phyloP scores from a whole-genome alignment of 2,797 vertebrate species.

The Neoniphon sammara region DNA sequence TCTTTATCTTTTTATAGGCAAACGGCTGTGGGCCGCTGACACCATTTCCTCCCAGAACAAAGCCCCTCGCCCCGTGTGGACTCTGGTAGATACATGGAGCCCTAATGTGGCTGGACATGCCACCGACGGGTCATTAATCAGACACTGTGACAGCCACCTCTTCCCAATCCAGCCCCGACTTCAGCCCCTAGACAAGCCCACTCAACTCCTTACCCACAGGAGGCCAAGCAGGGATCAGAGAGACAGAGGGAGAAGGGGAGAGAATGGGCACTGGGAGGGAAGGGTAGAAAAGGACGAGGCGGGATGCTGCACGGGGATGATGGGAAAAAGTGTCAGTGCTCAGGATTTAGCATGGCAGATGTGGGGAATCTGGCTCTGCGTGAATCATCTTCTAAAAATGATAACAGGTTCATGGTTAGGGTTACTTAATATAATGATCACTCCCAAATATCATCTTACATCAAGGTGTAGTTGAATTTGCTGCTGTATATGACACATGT shows the following conservation, averaged over 20 bases:
- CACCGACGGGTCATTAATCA: conserved; percentile 99
- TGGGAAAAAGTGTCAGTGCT: conserved; percentile 27
- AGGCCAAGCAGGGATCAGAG: conserved; percentile 74
- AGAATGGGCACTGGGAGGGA: conserved; percentile 63
- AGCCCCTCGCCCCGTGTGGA: conserved; percentile 94
- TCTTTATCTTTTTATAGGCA: conserved; percentile 99
- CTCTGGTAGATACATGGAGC: conserved; percentile 96
- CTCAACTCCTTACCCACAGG: conserved; percentile 75
- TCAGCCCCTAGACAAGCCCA: conserved; percentile 80
- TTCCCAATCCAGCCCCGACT: conserved; percentile 81
- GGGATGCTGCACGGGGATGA: background rate
- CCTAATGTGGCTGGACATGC: conserved; percentile 99
- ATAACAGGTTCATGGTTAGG: background rate
- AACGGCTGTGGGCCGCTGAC: conserved; percentile 97
- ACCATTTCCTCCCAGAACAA: conserved; percentile 99
- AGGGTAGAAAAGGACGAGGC: conserved; percentile 49
- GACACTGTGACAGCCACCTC: conserved; percentile 96
- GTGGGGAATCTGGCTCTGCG: background rate
- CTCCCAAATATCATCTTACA: background rate
- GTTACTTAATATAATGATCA: background rate
- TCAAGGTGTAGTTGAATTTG: background rate
- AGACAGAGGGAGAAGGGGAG: conserved; percentile 67
- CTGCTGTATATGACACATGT: conserved; percentile 4
- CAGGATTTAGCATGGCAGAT: conserved; percentile 17
- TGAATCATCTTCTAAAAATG: background rate